A percentile compares a stretch with the other conserved stretches of the same genome.
Conservation (phyloP, 2,113 vertebrate species). For the Fukomys damarensis region DNA sequence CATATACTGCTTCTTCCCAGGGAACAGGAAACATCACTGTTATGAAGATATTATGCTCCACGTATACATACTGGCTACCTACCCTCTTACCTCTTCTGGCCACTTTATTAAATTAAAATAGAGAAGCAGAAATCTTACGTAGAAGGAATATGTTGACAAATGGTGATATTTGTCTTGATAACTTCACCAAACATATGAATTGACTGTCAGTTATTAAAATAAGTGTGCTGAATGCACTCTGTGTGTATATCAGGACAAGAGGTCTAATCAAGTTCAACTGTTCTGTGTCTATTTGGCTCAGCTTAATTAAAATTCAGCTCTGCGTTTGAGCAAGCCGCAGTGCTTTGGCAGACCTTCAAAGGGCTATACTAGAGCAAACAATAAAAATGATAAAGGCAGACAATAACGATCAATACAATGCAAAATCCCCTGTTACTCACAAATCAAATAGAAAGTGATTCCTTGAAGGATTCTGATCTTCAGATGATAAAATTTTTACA, state of each 20-base stretch:
- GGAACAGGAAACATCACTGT: conserved; percentile 29
- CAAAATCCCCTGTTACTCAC: conserved; percentile 77
- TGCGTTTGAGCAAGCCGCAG: conserved; percentile 85
- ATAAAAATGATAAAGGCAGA: conserved; percentile 84
- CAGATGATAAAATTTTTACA: conserved; percentile 18
- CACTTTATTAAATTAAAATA: conserved; percentile 14
- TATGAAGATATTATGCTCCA: conserved; percentile 23
- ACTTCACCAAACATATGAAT: conserved; percentile 78
- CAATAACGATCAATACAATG: conserved; percentile 82
- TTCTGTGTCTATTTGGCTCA: conserved; percentile 85
- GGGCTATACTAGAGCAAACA: conserved; percentile 84
- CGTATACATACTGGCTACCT: neutral
- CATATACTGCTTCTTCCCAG: neutral
- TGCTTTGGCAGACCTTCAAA: conserved; percentile 89
- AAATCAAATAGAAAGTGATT: conserved; percentile 75
- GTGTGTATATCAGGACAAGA: conserved; percentile 81
- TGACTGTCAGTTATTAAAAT: conserved; percentile 80
- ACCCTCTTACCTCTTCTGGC: conserved; percentile 21
- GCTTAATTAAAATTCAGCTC: conserved; percentile 88
- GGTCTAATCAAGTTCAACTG: conserved; percentile 85
- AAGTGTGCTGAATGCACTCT: conserved; percentile 82
- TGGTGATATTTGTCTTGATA: conserved; percentile 53
- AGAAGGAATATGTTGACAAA: conserved; percentile 61
- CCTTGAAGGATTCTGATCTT: conserved; percentile 66
- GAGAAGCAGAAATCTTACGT: neutral